A percentile compares a stretch with the other conserved stretches of the same genome.
These are phyloP conservation scores for Alauda arvensis DNA, from an alignment of 2,797 vertebrate genomes.

Conservation along the genomic window DNA sequence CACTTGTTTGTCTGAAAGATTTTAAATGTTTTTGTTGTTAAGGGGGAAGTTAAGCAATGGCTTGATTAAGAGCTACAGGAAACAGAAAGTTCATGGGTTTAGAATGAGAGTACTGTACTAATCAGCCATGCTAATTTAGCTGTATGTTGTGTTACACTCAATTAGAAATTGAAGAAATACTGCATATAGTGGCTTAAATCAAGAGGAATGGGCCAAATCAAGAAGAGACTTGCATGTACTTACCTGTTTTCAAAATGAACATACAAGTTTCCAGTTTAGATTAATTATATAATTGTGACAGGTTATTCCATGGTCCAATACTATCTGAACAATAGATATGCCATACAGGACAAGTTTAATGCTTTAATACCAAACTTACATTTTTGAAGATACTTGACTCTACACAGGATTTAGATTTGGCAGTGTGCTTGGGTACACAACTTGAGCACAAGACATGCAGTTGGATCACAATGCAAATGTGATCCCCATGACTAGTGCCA, in stretches of 20 bases:
- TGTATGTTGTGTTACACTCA: neutral
- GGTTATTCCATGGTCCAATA: neutral
- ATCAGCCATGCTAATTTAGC: neutral
- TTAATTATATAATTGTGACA: neutral
- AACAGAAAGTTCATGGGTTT: neutral
- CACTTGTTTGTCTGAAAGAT: neutral
- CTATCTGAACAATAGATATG: neutral
- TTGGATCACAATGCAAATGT: neutral
- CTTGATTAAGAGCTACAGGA: neutral
- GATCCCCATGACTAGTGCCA: neutral
- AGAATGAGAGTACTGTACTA: neutral
- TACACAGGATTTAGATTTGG: neutral
- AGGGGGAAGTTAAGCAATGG: neutral
- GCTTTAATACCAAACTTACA: neutral
- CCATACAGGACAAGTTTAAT: neutral
- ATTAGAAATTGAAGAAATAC: neutral
- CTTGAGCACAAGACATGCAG: neutral
- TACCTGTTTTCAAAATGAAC: neutral
- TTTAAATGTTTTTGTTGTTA: neutral
- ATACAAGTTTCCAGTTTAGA: neutral
- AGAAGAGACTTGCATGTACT: neutral
- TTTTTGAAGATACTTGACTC: neutral
- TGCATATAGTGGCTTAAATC: neutral
- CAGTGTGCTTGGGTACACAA: fast-evolving
- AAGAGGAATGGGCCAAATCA: neutral